Evolutionary conservation across 2,113 vertebrate species (phyloP).

Genomic region (Coturnix japonica): DNA sequence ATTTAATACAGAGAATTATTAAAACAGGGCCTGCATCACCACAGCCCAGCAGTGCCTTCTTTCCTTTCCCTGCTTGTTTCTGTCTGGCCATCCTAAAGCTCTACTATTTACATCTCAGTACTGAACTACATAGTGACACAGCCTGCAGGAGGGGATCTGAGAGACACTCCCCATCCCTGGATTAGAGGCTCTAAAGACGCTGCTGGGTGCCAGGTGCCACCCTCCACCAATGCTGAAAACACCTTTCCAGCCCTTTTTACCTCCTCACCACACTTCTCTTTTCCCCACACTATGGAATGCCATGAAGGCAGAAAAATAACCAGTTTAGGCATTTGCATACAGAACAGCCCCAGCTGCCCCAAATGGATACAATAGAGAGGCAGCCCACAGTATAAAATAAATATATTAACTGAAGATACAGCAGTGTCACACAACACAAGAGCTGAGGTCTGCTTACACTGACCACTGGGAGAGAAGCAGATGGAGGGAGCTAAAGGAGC

Average conservation of each 20-base stretch:
- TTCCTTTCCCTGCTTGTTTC: neutral
- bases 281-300: neutral
- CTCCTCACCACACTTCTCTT: neutral
- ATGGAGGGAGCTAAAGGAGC: neutral
- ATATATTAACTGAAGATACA: neutral
- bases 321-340: neutral
- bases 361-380: neutral
- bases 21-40: neutral
- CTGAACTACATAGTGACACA: constrained; percentile 2
- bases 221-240: neutral
- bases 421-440: neutral
- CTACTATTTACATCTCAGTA: constrained; percentile 28
- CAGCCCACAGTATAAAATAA: constrained; percentile 23
- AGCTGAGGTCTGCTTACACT: neutral
- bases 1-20: constrained; percentile 9
- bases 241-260: neutral
- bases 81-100: neutral
- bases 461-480: neutral
- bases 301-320: constrained; percentile 5
- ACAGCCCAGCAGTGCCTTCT: neutral
- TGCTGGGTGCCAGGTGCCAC: neutral
- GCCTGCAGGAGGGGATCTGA: neutral
- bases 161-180: neutral
- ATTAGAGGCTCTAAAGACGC: neutral
- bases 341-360: neutral